Percentiles rank a stretch among this genome's conserved stretches.
phyloP scores from a whole-genome alignment of 2,113 vertebrate genomes.

The Galemys pyrenaicus region DNA sequence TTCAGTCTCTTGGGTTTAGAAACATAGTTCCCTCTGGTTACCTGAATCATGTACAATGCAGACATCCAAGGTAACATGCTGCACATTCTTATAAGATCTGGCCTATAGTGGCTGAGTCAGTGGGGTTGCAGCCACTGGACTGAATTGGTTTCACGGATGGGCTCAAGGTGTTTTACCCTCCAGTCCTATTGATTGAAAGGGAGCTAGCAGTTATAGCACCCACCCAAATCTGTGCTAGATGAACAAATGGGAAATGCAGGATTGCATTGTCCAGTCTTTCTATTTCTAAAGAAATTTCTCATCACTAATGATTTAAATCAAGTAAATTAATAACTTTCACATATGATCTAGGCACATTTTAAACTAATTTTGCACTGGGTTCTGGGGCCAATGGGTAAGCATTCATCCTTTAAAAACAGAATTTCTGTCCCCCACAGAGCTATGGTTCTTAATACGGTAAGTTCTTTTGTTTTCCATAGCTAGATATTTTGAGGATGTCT shows the following conservation, averaged over 20 bases:
- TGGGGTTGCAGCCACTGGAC: not conserved
- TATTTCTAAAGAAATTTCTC: not conserved
- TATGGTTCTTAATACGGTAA: not conserved
- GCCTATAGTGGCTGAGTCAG: not conserved
- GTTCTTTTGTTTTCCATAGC: not conserved
- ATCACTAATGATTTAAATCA: not conserved
- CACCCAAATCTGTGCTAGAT: not conserved
- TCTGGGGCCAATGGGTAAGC: not conserved
- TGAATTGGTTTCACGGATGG: not conserved
- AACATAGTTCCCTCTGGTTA: not conserved
- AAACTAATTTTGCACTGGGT: not conserved
- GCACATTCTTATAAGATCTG: not conserved
- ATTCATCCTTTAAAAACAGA: not conserved
- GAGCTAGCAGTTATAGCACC: not conserved
- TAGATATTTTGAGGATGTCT: not conserved
- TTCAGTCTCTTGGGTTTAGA: not conserved
- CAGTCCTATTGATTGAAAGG: not conserved
- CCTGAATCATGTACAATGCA: not conserved
- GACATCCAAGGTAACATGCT: not conserved
- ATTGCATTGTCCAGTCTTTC: not conserved
- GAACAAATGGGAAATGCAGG: not conserved
- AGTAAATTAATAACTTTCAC: not conserved
- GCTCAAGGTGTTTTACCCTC: not conserved
- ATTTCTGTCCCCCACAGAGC: not conserved
- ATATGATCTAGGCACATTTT: not conserved